Conservation (phyloP, 2,888 invertebrate genomes). For the Cotesia congregata region DNA sequence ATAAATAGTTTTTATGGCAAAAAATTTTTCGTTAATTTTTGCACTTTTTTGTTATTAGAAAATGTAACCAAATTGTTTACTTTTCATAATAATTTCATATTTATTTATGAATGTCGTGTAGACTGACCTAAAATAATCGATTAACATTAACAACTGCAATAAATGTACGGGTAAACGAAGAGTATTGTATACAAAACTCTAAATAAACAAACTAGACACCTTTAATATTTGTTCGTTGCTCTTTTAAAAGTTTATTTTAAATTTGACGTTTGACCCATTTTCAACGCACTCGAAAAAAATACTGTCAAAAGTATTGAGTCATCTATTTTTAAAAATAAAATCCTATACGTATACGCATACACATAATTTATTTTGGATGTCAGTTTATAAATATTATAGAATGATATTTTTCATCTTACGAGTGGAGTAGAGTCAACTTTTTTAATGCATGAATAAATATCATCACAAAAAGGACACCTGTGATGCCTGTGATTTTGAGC, state of each 20-base stretch:
- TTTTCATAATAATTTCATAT: no score
- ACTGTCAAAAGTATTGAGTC: not conserved
- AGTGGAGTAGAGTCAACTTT: not conserved
- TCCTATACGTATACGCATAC: not conserved
- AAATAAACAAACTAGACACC: no score
- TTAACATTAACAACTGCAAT: no score
- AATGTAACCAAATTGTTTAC: no score
- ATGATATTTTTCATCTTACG: not conserved
- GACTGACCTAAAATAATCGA: no score
- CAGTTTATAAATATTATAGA: not conserved
- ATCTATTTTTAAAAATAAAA: not conserved
- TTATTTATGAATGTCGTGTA: no score
- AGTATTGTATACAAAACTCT: no score
- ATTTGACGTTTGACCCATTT: not conserved
- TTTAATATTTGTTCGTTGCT: no score
- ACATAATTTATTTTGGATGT: not conserved
- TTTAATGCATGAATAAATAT: not conserved
- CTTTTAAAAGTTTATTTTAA: not conserved
- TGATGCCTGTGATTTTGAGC: slow-evolving; percentile 1
- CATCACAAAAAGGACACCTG: not conserved
- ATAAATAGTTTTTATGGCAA: no score
- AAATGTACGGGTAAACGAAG: no score
- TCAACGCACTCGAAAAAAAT: not conserved
- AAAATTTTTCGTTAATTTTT: no score
- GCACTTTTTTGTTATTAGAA: no score